Evolutionary conservation across 2,113 vertebrate species (phyloP).

Genomic region (Mungos mungo): DNA sequence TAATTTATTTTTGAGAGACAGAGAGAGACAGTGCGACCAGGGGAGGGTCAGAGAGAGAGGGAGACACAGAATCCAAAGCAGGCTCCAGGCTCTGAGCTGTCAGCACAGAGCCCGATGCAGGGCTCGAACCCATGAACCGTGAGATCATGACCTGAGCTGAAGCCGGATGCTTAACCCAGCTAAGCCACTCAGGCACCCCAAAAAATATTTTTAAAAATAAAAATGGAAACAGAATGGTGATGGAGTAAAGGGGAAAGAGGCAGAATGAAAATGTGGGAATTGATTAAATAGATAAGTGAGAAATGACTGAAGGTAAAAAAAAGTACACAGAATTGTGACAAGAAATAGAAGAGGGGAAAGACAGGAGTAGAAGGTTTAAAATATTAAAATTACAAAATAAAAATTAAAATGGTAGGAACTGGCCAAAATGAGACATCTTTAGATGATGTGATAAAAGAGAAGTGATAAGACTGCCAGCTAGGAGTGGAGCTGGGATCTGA

Average conservation of each 20-base stretch:
- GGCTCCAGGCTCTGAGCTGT: no score
- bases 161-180: no score
- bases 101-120: no score
- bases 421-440: not conserved
- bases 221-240: not conserved
- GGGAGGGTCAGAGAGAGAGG: no score
- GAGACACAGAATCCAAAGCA: no score
- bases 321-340: not conserved
- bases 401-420: not conserved
- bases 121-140: no score
- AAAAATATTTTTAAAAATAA: constrained; percentile 7
- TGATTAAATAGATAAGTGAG: not conserved
- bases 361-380: not conserved
- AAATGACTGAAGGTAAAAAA: not conserved
- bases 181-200: no score
- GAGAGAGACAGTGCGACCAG: no score
- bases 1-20: no score
- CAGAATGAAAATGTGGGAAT: not conserved
- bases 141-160: no score
- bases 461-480: not conserved
- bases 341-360: not conserved
- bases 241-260: not conserved
- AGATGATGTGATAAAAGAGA: not conserved
- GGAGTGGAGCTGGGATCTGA: not conserved
- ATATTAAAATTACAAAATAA: constrained; percentile 9